These are phyloP conservation scores for Edolisoma coerulescens DNA, from an alignment of 2,113 vertebrate genomes.

Conservation along the genomic window DNA sequence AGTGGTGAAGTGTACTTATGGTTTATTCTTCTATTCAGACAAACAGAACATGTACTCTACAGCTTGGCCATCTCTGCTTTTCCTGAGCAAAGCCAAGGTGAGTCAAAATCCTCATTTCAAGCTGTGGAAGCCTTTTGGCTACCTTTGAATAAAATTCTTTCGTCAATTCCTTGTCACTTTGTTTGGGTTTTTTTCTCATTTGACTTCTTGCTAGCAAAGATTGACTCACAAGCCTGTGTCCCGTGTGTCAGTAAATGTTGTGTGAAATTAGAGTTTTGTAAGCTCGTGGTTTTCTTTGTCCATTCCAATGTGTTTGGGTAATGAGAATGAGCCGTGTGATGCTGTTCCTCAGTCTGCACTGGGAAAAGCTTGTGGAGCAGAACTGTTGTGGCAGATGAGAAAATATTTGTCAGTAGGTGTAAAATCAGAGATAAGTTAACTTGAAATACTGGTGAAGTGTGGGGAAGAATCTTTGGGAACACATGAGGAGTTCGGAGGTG, in stretches of 20 bases:
- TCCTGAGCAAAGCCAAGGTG: not conserved
- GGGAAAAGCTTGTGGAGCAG: not conserved
- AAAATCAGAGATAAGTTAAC: not conserved
- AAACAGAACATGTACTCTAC: not conserved
- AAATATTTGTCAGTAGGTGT: not conserved
- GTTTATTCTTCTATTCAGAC: not conserved
- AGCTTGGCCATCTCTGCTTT: not conserved
- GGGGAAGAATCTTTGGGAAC: not conserved
- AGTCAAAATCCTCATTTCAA: not conserved
- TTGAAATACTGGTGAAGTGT: not conserved
- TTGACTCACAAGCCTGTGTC: not conserved
- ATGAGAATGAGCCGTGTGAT: not conserved
- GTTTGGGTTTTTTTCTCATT: not conserved
- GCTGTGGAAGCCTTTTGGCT: not conserved
- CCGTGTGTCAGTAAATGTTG: not conserved
- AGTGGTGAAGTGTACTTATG: not conserved
- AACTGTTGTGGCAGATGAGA: not conserved
- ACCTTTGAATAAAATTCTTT: not conserved
- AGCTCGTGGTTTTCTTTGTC: not conserved
- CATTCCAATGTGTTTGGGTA: not conserved
- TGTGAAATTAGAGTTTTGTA: not conserved
- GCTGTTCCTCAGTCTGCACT: not conserved
- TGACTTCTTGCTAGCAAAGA: not conserved
- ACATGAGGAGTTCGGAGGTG: not conserved
- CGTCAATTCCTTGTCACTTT: not conserved